Evolutionary conservation across 37 sponge, comb jelly and placozoan species (phyloP), one percentile per base, ranked within the genome.

Genomic region (Theonella swinhoei): DNA sequence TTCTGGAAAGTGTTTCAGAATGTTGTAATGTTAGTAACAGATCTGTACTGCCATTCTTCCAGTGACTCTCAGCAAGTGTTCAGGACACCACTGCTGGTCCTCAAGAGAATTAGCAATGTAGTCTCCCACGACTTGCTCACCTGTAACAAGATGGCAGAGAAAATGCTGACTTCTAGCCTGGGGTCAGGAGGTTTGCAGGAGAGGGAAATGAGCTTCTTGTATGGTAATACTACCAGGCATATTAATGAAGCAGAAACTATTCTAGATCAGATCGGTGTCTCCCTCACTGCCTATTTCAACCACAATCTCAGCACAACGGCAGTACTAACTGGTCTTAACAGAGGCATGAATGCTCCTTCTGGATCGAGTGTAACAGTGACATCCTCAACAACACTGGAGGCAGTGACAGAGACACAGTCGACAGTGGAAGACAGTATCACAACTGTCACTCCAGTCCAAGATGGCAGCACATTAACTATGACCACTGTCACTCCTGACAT

Each of bases 1-100:
- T 72, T 62, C 74, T 86, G 8, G 59, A 86, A 0, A 25, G 33
- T 28, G 26, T 73, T 9, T 25, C 41, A 22, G 39, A 71, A 33
- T 32, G 4, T 71, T 47, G 14, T 14, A 47, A 47, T 47, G 54
- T 47, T 47, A 14, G 54, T 47, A 14, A 14, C 54, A 17, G 54
- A 47, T 17, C 11, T 47, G 14, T 47, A 47, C 54, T 17, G 54
- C 54, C 54, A 17, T 47, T 14, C 54, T 17, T 14, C 7, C 54
- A 47, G 54, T 14, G 54, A 47, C 14, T 17, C 14, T 47, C 54
- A 47, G 54, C 7, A 47, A 14, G 54, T 47, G 54, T 47, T 47
- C 14, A 17, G 11, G 7, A 7, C 14, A 14, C 54, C 54, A 47
- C 14, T 47, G 54, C 14, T 47, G 54, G 54, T 14, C 14, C 54